Evolutionary conservation across 2,888 invertebrate species (phyloP), one percentile per base, ranked within the genome.

Genomic region (Meteorus cinctellus): DNA sequence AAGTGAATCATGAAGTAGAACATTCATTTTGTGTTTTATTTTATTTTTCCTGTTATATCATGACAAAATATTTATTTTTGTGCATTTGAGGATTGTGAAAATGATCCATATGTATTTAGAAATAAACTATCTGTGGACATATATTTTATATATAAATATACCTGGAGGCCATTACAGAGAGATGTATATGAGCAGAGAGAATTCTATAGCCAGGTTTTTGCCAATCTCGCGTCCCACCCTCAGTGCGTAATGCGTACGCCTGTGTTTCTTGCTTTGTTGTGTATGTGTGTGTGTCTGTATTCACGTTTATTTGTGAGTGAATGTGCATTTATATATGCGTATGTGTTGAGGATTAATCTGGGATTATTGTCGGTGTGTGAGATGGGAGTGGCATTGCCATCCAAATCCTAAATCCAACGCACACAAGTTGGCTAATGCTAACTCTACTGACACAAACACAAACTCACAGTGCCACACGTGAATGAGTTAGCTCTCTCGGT

Each of bases 381-480:
- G 75, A 31, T 79, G 55, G 72, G 65, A 77, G 79, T 62, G 75
- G 77, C 77, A 78, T 72, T 82, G 86, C 81, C 84, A 82, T 83
- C 85, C 85, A 87, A 88, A 88, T 87, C 87, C 87, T 81, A 88
- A 88, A 89, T 89, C 89, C 86, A 85, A 88, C 88, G 85, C 89
- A 87, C 86, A 88, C 88, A 84, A 83, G 84, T 82, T 84, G 82
- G 85, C 83, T 60, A 88, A 88, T 87, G 86, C 88, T 84, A 84
- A 83, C 82, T 80, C 83, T 79, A 31, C 71, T 74, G 76, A 73
- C 77, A 74, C 76, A 66, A 74, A 74, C 24, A 69, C 36, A 65
- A 73, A 71, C 34, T 34, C 75, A 34, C 60, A 34, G 34, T 29
- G 51, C 19, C 72, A 67, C 27, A 73, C 55, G 36, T 51, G 66